These are phyloP conservation scores for Cephus cinctus DNA, from an alignment of 1,140 invertebrate species.

Conservation along the genomic window DNA sequence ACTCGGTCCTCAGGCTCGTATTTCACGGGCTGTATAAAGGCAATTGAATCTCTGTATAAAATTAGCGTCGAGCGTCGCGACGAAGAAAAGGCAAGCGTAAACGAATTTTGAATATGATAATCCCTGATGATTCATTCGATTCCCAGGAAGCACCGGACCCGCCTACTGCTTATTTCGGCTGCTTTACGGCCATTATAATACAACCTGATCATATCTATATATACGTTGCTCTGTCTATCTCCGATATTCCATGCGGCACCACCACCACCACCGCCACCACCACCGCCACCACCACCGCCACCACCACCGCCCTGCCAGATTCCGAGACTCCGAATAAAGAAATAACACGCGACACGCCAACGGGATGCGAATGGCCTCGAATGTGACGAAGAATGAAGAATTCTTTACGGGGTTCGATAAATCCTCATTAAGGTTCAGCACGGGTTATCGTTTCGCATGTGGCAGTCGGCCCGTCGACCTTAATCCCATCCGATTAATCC, in stretches of 20 bases:
- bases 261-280: constrained; percentile 12
- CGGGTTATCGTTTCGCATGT: too few species aligned
- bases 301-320: too few species aligned
- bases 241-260: neutral
- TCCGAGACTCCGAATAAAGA: too few species aligned
- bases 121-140: constrained; percentile 35
- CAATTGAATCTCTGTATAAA: constrained; percentile 4
- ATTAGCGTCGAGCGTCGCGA: too few species aligned
- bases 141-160: neutral
- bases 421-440: too few species aligned
- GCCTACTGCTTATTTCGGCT: neutral
- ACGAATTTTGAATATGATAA: constrained; percentile 42
- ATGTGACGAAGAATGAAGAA: too few species aligned
- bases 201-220: neutral
- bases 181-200: neutral
- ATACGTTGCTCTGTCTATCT: neutral
- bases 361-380: too few species aligned
- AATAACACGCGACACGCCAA: too few species aligned
- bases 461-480: too few species aligned
- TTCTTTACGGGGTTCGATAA: too few species aligned
- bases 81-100: constrained; percentile 24
- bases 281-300: constrained; percentile 3
- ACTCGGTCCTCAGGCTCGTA: neutral
- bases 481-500: too few species aligned
- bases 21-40: neutral